phyloP scores from a whole-genome alignment of 2,888 invertebrate species.

The Hydrotaea cyrtoneurina region DNA sequence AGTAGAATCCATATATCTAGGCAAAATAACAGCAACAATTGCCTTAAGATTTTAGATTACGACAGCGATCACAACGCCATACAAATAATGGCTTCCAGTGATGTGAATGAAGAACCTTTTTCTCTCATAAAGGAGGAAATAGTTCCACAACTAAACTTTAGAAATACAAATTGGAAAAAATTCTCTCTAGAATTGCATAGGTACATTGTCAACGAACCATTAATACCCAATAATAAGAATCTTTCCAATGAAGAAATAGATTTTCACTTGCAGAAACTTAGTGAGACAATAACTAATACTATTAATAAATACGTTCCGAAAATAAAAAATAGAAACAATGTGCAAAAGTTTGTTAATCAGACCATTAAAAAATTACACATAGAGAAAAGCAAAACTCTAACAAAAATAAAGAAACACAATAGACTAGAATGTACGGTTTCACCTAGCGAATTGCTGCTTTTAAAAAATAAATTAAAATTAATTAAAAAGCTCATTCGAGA shows the following conservation, averaged over 20 bases:
- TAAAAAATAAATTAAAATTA: background rate
- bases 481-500: background rate
- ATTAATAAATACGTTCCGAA: background rate
- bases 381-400: background rate
- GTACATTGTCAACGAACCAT: background rate
- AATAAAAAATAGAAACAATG: background rate
- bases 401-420: background rate
- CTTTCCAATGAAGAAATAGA: background rate
- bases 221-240: background rate
- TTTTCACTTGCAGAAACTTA: background rate
- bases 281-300: background rate
- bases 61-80: conserved; percentile 20
- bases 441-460: background rate
- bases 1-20: background rate
- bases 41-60: background rate
- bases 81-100: background rate
- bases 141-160: background rate
- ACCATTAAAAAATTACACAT: background rate
- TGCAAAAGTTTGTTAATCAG: background rate
- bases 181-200: background rate
- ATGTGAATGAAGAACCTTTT: background rate
- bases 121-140: background rate
- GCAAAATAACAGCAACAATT: conserved; percentile 9
- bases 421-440: background rate
- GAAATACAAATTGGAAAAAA: background rate